Evolutionary conservation across 1,140 invertebrate genomes (phyloP), one percentile per base, ranked within the genome.

Genomic region (Trinorchestia longiramus): DNA sequence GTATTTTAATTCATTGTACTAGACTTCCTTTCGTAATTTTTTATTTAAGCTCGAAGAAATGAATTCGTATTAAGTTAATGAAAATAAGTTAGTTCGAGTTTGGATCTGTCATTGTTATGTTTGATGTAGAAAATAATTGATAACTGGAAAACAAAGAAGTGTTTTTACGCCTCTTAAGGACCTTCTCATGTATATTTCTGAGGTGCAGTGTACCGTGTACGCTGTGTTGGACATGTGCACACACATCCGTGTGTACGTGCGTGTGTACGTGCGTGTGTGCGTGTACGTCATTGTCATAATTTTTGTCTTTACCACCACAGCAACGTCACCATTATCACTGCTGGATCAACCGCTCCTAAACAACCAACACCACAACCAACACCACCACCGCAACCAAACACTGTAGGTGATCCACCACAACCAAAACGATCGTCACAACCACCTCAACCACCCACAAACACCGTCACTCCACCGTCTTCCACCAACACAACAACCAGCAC

Each of bases 311-410:
- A 45, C 44, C 43, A 45, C 92, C 43, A 45, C 92, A 94, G 92
- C 44, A 94, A 94, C 92, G 92, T 94, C 92, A 94, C 92, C 44
- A 94, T 94, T 45, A 94, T 94, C 92, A 94, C 92, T 45, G 44
- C 41, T 47, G 88, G 41, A 42, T 43, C 88, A 41, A 41, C n/a
- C 43, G 88, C 88, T 42, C 41, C 88, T 90, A 90, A 90, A 90
- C 92, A 43, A 94, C 88, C 19, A 43, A 23, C 43, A 91, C 41
- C 88, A 42, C 8, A 4, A 42, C 3, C 88, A 91, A 23, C 88
- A 43, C 41, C 88, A 11, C 41, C 43, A 15, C 62, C 62, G 36
- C 15, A 15, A 77, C 15, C 88, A 19, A 91, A 0, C 41, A 42
- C 11, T 43, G 47, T 19, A 36, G 43, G 43, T 42, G 41, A 94